Evolutionary conservation across 2,113 vertebrate genomes (phyloP).

Genomic region (Rattus rattus): DNA sequence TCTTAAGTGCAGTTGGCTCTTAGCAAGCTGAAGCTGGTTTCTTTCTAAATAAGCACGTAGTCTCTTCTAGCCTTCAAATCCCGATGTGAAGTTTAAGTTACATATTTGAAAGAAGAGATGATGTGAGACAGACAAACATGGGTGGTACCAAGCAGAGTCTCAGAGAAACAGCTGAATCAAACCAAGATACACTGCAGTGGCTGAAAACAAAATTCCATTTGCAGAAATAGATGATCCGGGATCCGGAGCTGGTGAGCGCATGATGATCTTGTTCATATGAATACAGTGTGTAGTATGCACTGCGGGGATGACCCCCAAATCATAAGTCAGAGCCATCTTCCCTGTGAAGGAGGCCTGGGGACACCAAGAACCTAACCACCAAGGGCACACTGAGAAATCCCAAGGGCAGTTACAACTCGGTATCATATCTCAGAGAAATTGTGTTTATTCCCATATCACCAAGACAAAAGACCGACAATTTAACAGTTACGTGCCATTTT

Average conservation of each 20-base stretch:
- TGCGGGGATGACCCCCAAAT: not conserved
- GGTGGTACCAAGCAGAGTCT: not conserved
- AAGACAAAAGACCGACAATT: slow-evolving; percentile 46
- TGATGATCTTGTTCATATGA: not conserved
- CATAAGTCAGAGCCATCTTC: not conserved
- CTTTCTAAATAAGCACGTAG: not conserved
- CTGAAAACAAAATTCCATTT: slow-evolving; percentile 66
- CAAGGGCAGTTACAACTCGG: not conserved
- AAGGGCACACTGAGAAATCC: not conserved
- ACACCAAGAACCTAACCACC: not conserved
- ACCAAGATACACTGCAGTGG: slow-evolving; percentile 10
- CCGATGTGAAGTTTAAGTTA: slow-evolving; percentile 53
- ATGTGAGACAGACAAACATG: slow-evolving; percentile 48
- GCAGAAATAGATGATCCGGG: not conserved
- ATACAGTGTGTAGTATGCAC: not conserved
- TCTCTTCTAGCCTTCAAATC: slow-evolving; percentile 50
- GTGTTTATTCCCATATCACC: slow-evolving; percentile 1
- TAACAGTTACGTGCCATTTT: slow-evolving; percentile 41
- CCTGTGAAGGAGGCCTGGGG: not conserved
- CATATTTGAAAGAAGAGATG: slow-evolving; percentile 59
- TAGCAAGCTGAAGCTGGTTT: slow-evolving; percentile 21
- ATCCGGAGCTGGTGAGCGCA: not conserved
- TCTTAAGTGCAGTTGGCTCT: slow-evolving; percentile 21
- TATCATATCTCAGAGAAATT: slow-evolving; percentile 28
- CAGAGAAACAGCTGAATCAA: slow-evolving; percentile 65